phyloP scores from a whole-genome alignment of 2,113 vertebrate genomes.

The Capricornis sumatraensis region DNA sequence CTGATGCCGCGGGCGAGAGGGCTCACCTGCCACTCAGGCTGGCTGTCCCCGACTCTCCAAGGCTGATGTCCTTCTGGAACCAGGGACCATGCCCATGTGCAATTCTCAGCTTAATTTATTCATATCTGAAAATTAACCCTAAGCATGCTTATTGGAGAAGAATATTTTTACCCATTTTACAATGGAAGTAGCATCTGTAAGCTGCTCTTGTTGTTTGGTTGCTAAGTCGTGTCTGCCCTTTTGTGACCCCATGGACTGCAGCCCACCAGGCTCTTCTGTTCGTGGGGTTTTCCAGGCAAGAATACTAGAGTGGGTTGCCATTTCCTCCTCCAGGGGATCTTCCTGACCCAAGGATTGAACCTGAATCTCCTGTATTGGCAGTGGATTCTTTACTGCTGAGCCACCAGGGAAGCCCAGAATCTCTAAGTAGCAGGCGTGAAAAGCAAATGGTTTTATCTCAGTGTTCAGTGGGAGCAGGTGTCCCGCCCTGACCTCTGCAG shows the following conservation, averaged over 20 bases:
- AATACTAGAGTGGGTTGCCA: neutral
- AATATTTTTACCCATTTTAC: neutral
- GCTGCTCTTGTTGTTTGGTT: neutral
- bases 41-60: neutral
- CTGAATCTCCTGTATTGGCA: neutral
- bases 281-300: neutral
- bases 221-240: neutral
- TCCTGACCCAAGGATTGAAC: neutral
- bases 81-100: accelerated
- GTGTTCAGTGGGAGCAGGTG: neutral
- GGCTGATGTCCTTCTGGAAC: neutral
- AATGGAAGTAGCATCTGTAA: neutral
- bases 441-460: neutral
- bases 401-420: neutral
- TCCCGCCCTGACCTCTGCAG: neutral
- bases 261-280: neutral
- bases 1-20: neutral
- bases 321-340: neutral
- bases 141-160: neutral
- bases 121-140: neutral
- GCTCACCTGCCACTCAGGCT: neutral
- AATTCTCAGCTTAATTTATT: neutral
- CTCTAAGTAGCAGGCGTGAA: neutral
- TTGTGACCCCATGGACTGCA: neutral
- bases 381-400: neutral